These are phyloP conservation scores for Phaethornis superciliosus DNA, from an alignment of 2,113 vertebrate genomes.

Conservation along the genomic window DNA sequence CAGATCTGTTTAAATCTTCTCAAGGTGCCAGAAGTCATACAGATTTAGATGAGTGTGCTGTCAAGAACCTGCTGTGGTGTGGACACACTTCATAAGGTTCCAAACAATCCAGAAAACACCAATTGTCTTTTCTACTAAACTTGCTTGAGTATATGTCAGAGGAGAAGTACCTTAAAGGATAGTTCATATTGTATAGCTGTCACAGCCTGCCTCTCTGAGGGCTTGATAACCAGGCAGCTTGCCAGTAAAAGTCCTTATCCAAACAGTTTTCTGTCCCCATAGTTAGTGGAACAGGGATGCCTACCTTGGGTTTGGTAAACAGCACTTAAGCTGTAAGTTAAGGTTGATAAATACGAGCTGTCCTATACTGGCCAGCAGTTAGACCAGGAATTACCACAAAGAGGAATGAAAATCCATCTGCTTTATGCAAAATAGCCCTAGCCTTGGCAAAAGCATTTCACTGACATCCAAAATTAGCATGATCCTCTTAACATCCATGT, in stretches of 20 bases:
- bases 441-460: neutral
- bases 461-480: neutral
- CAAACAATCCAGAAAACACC: neutral
- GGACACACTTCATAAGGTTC: neutral
- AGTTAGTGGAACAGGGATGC: neutral
- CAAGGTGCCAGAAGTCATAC: neutral
- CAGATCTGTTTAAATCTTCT: neutral
- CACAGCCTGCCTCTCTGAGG: neutral
- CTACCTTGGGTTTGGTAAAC: neutral
- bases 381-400: neutral
- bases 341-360: neutral
- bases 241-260: neutral
- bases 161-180: neutral
- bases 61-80: neutral
- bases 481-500: neutral
- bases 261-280: neutral
- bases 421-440: neutral
- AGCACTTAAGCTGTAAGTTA: neutral
- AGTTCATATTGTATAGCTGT: accelerated
- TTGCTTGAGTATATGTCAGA: neutral
- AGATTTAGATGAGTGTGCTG: no score
- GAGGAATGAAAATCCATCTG: neutral
- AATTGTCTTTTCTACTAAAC: neutral
- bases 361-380: neutral
- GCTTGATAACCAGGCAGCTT: accelerated